Percentiles rank a stretch among this genome's conserved stretches.
phyloP scores from a whole-genome alignment of 2,888 invertebrate genomes.

The Psococerastis gibbosa region DNA sequence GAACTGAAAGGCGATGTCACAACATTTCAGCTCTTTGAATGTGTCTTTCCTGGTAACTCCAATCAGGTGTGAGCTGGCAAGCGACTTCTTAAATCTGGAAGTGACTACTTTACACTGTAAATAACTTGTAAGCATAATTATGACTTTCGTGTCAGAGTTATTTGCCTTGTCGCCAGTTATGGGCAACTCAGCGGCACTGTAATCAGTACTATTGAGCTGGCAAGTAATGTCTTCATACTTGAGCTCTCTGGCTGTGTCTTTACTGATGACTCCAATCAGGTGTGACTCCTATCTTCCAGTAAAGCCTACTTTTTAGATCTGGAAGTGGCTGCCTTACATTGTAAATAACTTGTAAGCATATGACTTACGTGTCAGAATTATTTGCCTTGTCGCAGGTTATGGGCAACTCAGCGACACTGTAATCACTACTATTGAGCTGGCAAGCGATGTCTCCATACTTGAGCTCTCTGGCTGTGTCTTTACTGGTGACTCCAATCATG shows the following conservation, averaged over 20 bases:
- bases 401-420: slow-evolving; percentile 31
- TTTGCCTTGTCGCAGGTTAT: slow-evolving; percentile 33
- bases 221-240: slow-evolving; percentile 76
- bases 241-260: slow-evolving; percentile 65
- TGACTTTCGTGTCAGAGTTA: slow-evolving; percentile 33
- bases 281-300: no score
- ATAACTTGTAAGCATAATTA: no score
- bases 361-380: slow-evolving; percentile 33
- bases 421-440: slow-evolving; percentile 47
- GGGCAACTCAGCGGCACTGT: slow-evolving; percentile 31
- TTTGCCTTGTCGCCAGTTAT: slow-evolving; percentile 33
- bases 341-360: no score
- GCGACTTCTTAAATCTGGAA: no score
- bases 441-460: slow-evolving; percentile 76
- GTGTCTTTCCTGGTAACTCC: no score
- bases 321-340: no score
- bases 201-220: slow-evolving; percentile 47
- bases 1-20: no score
- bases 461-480: slow-evolving; percentile 65
- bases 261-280: slow-evolving; percentile 67
- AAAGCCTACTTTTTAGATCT: no score
- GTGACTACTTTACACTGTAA: no score
- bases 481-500: slow-evolving; percentile 67
- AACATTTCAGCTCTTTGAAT: no score
- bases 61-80: no score